These are phyloP conservation scores for Syndactyla subalaris DNA, from an alignment of 2,797 vertebrate genomes.

Conservation along the genomic window DNA sequence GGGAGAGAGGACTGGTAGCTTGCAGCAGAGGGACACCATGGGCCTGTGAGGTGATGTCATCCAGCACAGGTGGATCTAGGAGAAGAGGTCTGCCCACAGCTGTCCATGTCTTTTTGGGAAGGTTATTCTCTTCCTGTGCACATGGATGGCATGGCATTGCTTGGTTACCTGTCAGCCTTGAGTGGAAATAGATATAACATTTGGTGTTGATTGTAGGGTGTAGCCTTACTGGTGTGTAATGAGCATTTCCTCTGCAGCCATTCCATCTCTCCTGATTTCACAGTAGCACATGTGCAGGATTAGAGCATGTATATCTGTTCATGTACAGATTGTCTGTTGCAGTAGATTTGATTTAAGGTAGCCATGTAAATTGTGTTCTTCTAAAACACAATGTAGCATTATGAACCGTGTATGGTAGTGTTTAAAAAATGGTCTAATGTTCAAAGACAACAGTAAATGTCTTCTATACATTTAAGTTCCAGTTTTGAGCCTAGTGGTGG, in stretches of 20 bases:
- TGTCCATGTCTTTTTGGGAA: background rate
- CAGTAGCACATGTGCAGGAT: background rate
- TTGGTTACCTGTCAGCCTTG: conserved; percentile 7
- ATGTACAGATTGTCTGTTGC: background rate
- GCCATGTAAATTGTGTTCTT: background rate
- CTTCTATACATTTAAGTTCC: background rate
- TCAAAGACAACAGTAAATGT: background rate
- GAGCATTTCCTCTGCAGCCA: background rate
- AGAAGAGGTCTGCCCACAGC: background rate
- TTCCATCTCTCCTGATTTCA: background rate
- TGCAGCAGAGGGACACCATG: background rate
- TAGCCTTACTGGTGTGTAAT: background rate
- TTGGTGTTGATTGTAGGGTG: background rate
- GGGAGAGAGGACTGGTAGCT: background rate
- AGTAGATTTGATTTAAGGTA: background rate
- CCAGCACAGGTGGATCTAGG: background rate
- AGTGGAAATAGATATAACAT: background rate
- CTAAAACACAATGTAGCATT: background rate
- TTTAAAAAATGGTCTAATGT: background rate
- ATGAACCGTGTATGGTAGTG: background rate
- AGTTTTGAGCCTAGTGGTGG: background rate
- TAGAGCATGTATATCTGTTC: background rate
- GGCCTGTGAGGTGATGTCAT: background rate
- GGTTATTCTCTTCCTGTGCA: background rate
- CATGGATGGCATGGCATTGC: background rate